Base-by-base conservation (phyloP, 2,113 vertebrate genomes). In the Gopherus flavomarginatus region DNA sequence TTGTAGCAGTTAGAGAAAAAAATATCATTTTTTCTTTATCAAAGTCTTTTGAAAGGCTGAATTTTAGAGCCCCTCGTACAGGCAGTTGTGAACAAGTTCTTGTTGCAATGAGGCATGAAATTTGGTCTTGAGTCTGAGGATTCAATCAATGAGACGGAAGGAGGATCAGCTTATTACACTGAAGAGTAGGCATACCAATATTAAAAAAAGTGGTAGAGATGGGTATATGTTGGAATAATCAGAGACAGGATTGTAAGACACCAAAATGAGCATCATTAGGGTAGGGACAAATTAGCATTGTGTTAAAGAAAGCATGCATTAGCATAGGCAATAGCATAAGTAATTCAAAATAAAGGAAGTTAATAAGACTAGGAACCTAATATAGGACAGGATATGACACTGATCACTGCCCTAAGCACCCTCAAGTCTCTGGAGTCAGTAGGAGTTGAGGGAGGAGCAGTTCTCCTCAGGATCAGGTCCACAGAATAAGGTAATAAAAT, bases 1-100 rank as follows among this genome's bases (percentile, higher is more conserved):
- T 96, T 97, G 50, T 78, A 97, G 75, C 72, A 95, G 95, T 92
- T 94, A 89, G 50, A 44, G 86, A 47, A 59, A 86, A 95, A 95
- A 94, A 5, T 4, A 4, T 52, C 83, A 90, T 89, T 92, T 96
- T 86, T 86, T 96, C 87, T 94, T 96, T 95, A 94, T 82, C 80
- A 85, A 91, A 91, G 85, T 42, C 86, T 88, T 94, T 88, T 59
- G 50, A 93, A 97, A 95, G 53, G 80, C 91, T 94, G 62, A 82
- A 90, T 87, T 89, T 87, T 96, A 96, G 65, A 94, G 62, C 82
- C 89, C 50, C 12, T 29, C 10, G 1, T 42, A 62, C 3, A 17
- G 94, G 90, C 81, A 96, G 94, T 62, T 79, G 69, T 77, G 81
- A 92, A 91, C 94, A 93, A 90, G 89, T 86, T 54, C 75, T 31